phyloP scores from a whole-genome alignment of 1,140 invertebrate genomes.

The Aphelinus atriplicis region DNA sequence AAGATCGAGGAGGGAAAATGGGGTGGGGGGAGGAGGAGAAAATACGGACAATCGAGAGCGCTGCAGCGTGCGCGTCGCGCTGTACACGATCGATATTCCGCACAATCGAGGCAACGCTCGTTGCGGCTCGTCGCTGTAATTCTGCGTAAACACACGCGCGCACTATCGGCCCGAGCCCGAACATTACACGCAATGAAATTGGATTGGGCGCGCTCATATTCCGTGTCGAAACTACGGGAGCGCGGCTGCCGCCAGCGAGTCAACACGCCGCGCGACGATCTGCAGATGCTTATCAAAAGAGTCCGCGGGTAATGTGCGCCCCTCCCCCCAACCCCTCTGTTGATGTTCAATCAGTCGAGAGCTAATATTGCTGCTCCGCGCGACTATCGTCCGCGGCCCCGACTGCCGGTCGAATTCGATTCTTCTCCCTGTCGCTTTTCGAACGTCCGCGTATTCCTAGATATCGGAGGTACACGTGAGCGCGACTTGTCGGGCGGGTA shows the following conservation, averaged over 20 bases:
- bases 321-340: too few relatives aligned
- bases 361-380: too few relatives aligned
- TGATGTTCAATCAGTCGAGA: too few relatives aligned
- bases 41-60: too few relatives aligned
- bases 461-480: too few relatives aligned
- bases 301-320: background rate
- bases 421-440: too few relatives aligned
- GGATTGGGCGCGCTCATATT: constrained; percentile 10
- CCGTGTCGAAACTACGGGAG: too few relatives aligned
- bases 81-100: background rate
- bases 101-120: constrained; percentile 5
- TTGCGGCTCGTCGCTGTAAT: constrained; percentile 22
- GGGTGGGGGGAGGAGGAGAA: constrained; percentile 9
- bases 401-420: too few relatives aligned
- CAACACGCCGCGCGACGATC: constrained; percentile 7
- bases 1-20: background rate
- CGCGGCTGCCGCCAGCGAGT: background rate
- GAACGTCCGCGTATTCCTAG: too few relatives aligned
- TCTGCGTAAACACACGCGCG: constrained; percentile 20
- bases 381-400: too few relatives aligned
- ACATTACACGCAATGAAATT: constrained; percentile 23
- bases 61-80: background rate
- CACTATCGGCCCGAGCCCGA: constrained; percentile 9
- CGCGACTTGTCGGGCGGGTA: too few relatives aligned
- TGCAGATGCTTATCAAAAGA: constrained; percentile 27